phyloP scores from a whole-genome alignment of 2,797 vertebrate genomes.

The Gymnoscopelus microlampas region DNA sequence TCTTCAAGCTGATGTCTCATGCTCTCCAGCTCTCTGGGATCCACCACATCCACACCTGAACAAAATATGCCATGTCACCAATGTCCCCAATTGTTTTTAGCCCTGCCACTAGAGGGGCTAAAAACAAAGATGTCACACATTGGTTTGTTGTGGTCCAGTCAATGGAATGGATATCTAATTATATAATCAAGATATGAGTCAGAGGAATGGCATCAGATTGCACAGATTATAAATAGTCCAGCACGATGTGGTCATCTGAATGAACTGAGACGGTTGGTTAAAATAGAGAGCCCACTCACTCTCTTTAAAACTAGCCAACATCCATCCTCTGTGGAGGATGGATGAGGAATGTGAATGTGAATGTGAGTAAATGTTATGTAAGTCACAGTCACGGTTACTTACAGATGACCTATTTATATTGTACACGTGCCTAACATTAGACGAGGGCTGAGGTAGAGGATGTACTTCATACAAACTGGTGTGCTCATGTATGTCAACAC shows the following conservation, averaged over 20 bases:
- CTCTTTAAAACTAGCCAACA: constrained; percentile 4
- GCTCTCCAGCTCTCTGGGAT: constrained; percentile 79
- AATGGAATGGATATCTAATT: background rate
- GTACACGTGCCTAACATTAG: constrained; percentile 57
- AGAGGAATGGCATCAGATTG: constrained; percentile 16
- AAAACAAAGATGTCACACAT: background rate
- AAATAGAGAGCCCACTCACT: background rate
- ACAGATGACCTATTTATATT: constrained; percentile 77
- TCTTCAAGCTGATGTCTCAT: constrained; percentile 84
- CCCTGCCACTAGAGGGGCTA: background rate
- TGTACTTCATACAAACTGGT: constrained; percentile 16
- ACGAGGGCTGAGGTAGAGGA: constrained; percentile 37
- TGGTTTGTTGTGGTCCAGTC: background rate
- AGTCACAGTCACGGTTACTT: constrained; percentile 39
- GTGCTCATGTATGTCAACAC: constrained; percentile 27
- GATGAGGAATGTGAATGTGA: too few species aligned
- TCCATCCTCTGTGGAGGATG: constrained; percentile 18
- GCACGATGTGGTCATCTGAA: background rate
- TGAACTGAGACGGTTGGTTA: background rate
- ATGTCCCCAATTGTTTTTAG: background rate
- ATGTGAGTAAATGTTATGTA: constrained; percentile 15
- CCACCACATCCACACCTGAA: constrained; percentile 61
- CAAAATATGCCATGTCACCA: constrained; percentile 22
- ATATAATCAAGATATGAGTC: constrained; percentile 21
- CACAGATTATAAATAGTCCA: background rate